phyloP scores from a whole-genome alignment of 2,113 vertebrate species.

The Heliornis fulica region DNA sequence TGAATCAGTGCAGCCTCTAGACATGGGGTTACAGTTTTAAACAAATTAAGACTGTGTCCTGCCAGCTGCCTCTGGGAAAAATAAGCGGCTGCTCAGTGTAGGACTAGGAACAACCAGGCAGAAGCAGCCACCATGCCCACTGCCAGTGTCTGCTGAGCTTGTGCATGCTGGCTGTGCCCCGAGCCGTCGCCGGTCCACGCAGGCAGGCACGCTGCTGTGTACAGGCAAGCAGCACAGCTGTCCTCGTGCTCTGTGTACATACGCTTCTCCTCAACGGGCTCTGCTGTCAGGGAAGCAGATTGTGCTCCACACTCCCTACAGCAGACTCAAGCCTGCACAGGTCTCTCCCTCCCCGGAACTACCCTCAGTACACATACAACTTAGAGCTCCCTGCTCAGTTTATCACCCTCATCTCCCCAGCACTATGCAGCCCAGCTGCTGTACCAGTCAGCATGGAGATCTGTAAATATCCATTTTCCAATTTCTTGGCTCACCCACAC shows the following conservation, averaged over 20 bases:
- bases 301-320: not conserved
- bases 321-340: not conserved
- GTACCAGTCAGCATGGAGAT: not conserved
- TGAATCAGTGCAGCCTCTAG: not conserved
- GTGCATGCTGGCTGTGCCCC: not conserved
- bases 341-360: not conserved
- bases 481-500: not conserved
- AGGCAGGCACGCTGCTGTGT: not conserved
- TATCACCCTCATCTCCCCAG: not conserved
- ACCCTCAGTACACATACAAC: not conserved
- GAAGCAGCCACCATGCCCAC: not conserved
- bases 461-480: not conserved
- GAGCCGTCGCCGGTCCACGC: fast-evolving
- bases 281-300: not conserved
- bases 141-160: fast-evolving
- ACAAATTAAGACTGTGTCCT: not conserved
- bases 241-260: not conserved
- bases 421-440: not conserved
- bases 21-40: not conserved
- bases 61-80: not conserved
- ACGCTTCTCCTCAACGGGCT: not conserved
- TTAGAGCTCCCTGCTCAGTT: not conserved
- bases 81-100: not conserved
- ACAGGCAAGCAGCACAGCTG: not conserved
- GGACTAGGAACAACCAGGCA: not conserved